Evolutionary conservation across 2,888 invertebrate species (phyloP), one percentile per base, ranked within the genome.

Genomic region (Sclerodermus sp.): DNA sequence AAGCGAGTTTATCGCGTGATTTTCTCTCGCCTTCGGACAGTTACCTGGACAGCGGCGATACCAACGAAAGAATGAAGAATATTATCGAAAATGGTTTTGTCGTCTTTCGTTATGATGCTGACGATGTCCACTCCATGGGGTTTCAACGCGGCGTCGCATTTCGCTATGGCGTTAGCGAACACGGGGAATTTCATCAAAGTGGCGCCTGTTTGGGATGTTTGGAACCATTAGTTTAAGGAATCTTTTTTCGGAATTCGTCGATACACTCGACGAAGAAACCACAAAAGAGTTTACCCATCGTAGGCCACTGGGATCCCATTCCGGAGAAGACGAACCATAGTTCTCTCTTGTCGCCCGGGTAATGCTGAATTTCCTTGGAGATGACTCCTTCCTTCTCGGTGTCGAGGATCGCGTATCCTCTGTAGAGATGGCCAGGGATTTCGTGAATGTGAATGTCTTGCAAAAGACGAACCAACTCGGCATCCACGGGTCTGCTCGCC

Each of bases 261-360:
- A 76, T 6, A 83, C 83, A 76, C 90, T 90, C 13, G 83, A 76
- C 18, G 86, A 85, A 10, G 90, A 70, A 52, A 79, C 73, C 83
- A 90, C 83, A 57, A 91, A 79, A 48, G 84, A 82, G 16, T 81
- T 79, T 79, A 2, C 89, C 94, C 91, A 95, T 93, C 57, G 88
- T 88, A 10, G 86, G 79, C 93, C 93, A 94, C 70, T 93, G 92
- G 0, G 90, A 88, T 1, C 93, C 92, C 91, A 96, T 91, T 30
- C 94, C 94, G 45, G 94, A 91, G 80, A 93, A 96, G 37, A 94
- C 87, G 79, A 90, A 94, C 86, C 93, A 93, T 1, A 94, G 81
- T 1, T 93, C 91, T 1, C 88, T 82, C 46, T 82, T 82, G 0
- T 82, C 79, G 0, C 86, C 87, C 0, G 84, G 81, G 71, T 82